phyloP scores from a whole-genome alignment of 2,113 vertebrate genomes.

The Ceuthmochares aereus region DNA sequence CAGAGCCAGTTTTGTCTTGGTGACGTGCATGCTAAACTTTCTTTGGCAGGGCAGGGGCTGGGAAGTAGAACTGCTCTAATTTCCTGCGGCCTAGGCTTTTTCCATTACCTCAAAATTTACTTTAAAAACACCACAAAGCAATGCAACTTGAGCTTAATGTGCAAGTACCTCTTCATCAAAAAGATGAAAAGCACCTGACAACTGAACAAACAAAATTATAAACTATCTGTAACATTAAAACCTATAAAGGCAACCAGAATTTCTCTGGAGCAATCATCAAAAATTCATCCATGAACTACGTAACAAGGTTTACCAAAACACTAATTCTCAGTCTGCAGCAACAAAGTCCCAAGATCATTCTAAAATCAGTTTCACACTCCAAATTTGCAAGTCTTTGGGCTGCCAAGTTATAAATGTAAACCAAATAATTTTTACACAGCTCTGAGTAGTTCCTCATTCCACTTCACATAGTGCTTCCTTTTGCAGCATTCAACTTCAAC shows the following conservation, averaged over 20 bases:
- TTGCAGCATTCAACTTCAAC: background rate
- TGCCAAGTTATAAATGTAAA: background rate
- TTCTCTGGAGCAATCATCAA: background rate
- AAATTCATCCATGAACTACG: background rate
- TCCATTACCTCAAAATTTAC: background rate
- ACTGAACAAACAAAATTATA: background rate
- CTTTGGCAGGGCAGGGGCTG: background rate
- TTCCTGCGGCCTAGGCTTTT: background rate
- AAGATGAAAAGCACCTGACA: background rate
- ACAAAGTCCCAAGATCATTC: background rate
- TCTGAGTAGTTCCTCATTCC: background rate
- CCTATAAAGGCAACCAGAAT: background rate
- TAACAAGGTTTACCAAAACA: background rate
- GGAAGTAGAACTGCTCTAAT: background rate
- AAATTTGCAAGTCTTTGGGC: background rate
- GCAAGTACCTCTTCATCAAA: background rate
- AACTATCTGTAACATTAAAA: background rate
- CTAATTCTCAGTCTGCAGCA: background rate
- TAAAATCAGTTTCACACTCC: background rate
- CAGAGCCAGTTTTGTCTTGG: background rate
- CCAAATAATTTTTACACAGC: slow-evolving; percentile 8
- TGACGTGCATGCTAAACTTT: background rate
- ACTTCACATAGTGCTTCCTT: background rate
- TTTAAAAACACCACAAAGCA: background rate
- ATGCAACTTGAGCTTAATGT: background rate